Conservation (phyloP, 2,888 invertebrate genomes). For the Onthophagus sagittarius region DNA sequence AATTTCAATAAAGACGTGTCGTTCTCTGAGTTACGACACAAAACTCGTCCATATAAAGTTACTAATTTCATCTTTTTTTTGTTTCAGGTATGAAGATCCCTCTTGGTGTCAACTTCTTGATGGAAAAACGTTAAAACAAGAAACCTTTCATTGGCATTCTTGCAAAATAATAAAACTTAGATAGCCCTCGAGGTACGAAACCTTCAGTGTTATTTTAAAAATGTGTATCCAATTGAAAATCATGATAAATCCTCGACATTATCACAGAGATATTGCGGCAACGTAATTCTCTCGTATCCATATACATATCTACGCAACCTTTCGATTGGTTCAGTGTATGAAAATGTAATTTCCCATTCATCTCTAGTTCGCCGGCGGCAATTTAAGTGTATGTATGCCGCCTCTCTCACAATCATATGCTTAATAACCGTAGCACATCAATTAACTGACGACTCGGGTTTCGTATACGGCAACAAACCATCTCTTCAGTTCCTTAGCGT, state of each 20-base stretch:
- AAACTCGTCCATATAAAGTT: neutral
- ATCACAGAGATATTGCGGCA: neutral
- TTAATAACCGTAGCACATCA: constrained; percentile 11
- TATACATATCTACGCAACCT: neutral
- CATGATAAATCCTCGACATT: neutral
- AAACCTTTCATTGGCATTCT: neutral
- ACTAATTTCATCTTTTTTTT: neutral
- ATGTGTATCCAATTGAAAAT: neutral
- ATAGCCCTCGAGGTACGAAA: neutral
- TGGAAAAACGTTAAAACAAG: neutral
- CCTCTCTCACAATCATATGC: constrained; percentile 5
- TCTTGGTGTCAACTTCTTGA: too few species aligned
- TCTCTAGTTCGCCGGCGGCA: neutral
- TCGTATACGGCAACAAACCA: neutral
- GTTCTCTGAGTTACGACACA: neutral
- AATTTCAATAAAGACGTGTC: neutral
- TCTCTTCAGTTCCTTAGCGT: neutral
- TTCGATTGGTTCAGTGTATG: neutral
- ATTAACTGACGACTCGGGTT: neutral
- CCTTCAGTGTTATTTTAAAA: neutral
- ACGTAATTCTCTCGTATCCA: neutral
- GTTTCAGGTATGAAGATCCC: neutral
- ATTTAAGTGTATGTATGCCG: neutral
- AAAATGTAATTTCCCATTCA: neutral
- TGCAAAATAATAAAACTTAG: neutral